A percentile compares a stretch with the other conserved stretches of the same genome.
Conservation (phyloP, 2,888 invertebrate species). For the Aelia acuminata region DNA sequence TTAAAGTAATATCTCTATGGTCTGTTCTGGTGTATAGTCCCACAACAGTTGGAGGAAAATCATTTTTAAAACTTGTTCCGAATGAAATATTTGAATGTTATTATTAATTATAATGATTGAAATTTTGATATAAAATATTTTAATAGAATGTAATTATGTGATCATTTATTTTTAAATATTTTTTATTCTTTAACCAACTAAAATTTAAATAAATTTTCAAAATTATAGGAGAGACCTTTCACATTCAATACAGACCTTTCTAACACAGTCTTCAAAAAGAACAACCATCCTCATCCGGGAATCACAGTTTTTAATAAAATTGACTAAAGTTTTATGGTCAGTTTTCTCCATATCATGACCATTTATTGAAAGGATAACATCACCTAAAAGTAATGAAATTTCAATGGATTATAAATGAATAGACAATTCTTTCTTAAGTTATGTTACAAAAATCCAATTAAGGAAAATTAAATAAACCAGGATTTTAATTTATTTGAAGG, state of each 20-base stretch:
- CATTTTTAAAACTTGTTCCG: too few relatives aligned
- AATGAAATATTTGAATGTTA: too few relatives aligned
- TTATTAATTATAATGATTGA: too few relatives aligned
- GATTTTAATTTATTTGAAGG: neutral
- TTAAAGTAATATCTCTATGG: too few relatives aligned
- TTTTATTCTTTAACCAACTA: neutral
- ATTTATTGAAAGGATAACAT: conserved; percentile 96
- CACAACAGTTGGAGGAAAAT: too few relatives aligned
- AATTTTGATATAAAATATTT: too few relatives aligned
- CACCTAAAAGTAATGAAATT: conserved; percentile 73
- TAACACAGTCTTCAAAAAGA: conserved; percentile 94
- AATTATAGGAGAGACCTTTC: neutral
- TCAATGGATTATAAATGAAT: neutral
- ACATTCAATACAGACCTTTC: conserved; percentile 77
- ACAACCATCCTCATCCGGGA: conserved; percentile 95
- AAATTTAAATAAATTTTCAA: neutral
- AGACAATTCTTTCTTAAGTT: neutral
- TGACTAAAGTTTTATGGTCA: conserved; percentile 94
- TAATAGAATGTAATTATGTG: neutral
- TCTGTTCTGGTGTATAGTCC: too few relatives aligned
- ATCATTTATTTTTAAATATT: neutral
- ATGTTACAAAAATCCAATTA: neutral
- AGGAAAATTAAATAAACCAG: neutral
- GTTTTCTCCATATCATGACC: conserved; percentile 95
- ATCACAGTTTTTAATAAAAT: conserved; percentile 91